A percentile compares a stretch with the other conserved stretches of the same genome.
Conservation (phyloP, 2,888 invertebrate genomes). For the Caenorhabditis sulstoni region DNA sequence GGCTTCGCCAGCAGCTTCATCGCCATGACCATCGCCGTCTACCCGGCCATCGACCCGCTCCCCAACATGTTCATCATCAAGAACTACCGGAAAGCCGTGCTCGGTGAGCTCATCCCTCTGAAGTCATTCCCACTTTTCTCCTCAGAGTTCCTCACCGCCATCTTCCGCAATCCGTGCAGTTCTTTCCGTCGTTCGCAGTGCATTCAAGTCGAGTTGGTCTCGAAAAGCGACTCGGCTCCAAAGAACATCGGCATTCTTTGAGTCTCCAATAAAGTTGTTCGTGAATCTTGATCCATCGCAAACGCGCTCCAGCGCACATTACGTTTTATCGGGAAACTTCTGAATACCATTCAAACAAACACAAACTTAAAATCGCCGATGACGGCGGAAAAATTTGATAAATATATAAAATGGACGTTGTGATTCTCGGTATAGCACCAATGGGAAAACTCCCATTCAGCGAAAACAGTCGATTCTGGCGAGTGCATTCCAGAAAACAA, state of each 20-base stretch:
- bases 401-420: too few relatives aligned
- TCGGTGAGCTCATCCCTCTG: constrained; percentile 5
- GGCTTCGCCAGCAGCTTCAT: constrained; percentile 41
- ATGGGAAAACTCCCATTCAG: too few relatives aligned
- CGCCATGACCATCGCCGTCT: constrained; percentile 43
- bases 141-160: constrained; percentile 22
- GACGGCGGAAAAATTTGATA: too few relatives aligned
- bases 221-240: constrained; percentile 24
- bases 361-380: too few relatives aligned
- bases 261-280: neutral
- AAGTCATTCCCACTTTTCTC: neutral
- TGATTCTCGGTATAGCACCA: too few relatives aligned
- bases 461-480: too few relatives aligned
- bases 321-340: too few relatives aligned
- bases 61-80: constrained; percentile 45
- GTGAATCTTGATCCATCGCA: too few relatives aligned
- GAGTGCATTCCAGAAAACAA: neutral
- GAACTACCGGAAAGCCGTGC: constrained; percentile 38
- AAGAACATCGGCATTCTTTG: constrained; percentile 37
- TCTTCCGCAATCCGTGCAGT: constrained; percentile 29
- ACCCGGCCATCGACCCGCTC: constrained; percentile 41
- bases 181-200: constrained; percentile 34
- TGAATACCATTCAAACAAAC: too few relatives aligned
- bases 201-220: constrained; percentile 35
- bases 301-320: too few relatives aligned